Evolutionary conservation across 2,113 vertebrate genomes (phyloP).

Genomic region (Hylia prasina): DNA sequence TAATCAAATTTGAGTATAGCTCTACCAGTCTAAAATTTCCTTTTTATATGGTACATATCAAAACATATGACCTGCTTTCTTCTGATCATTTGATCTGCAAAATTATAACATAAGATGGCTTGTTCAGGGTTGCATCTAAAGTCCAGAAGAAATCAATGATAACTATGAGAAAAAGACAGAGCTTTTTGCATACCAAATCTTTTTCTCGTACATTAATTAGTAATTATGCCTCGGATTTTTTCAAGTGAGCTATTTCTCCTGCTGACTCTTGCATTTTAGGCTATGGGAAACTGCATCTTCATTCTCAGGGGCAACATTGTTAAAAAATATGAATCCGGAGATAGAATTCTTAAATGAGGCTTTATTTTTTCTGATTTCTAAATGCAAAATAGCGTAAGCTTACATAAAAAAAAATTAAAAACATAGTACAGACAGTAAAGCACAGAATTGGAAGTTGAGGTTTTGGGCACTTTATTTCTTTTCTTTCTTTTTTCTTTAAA

Average conservation of each 20-base stretch:
- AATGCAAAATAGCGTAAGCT: background rate
- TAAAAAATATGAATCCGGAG: background rate
- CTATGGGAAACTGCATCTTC: background rate
- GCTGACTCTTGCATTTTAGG: conserved; percentile 34
- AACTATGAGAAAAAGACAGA: background rate
- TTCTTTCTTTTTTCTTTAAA: background rate
- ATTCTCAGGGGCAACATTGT: background rate
- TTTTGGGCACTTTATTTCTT: background rate
- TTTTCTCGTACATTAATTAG: conserved; percentile 28
- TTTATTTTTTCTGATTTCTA: background rate
- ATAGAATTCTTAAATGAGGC: background rate
- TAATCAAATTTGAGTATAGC: background rate
- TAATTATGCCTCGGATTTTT: background rate
- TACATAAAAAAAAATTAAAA: background rate
- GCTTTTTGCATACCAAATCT: background rate
- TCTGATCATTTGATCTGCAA: background rate
- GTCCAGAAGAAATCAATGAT: background rate
- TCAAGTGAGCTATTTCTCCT: conserved; percentile 25
- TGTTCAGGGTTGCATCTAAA: background rate
- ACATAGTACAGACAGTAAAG: background rate
- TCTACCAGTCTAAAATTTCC: background rate
- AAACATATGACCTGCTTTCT: background rate
- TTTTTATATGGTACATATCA: background rate
- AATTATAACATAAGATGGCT: background rate
- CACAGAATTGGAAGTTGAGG: background rate